Evolutionary conservation across 2,888 invertebrate species (phyloP).

Genomic region (Conus canariensis): DNA sequence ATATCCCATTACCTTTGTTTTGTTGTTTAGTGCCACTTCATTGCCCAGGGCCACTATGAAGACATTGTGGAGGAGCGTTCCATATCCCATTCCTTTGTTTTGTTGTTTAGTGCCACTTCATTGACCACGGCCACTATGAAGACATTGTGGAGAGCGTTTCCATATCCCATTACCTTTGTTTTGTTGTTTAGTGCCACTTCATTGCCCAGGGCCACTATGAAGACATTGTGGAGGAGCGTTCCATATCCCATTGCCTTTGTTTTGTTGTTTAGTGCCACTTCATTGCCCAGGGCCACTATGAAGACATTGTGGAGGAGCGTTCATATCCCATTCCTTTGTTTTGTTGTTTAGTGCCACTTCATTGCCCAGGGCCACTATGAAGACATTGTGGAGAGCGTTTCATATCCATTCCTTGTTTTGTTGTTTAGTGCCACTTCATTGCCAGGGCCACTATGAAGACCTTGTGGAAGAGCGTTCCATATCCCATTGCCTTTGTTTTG

Average conservation of each 20-base stretch:
- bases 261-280: slow-evolving; percentile 81
- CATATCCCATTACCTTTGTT: slow-evolving; percentile 81
- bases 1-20: slow-evolving; percentile 81
- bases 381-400: slow-evolving; percentile 90
- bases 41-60: slow-evolving; percentile 84
- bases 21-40: slow-evolving; percentile 81
- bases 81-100: slow-evolving; percentile 81
- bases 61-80: slow-evolving; percentile 92
- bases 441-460: slow-evolving; percentile 87
- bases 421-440: slow-evolving; percentile 82
- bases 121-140: slow-evolving; percentile 84
- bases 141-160: slow-evolving; percentile 91
- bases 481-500: slow-evolving; percentile 77
- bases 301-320: slow-evolving; percentile 91
- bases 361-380: slow-evolving; percentile 84
- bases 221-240: slow-evolving; percentile 91
- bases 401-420: slow-evolving; percentile 79
- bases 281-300: slow-evolving; percentile 83
- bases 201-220: slow-evolving; percentile 84
- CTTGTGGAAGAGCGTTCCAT: slow-evolving; percentile 91
- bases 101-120: slow-evolving; percentile 81
- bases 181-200: slow-evolving; percentile 81
- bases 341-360: slow-evolving; percentile 81
- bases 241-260: slow-evolving; percentile 82
- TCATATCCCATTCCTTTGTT: slow-evolving; percentile 82